Evolutionary conservation across 1,140 invertebrate genomes (phyloP), one percentile per base, ranked within the genome.

Genomic region (Polypedilum vanderplanki): DNA sequence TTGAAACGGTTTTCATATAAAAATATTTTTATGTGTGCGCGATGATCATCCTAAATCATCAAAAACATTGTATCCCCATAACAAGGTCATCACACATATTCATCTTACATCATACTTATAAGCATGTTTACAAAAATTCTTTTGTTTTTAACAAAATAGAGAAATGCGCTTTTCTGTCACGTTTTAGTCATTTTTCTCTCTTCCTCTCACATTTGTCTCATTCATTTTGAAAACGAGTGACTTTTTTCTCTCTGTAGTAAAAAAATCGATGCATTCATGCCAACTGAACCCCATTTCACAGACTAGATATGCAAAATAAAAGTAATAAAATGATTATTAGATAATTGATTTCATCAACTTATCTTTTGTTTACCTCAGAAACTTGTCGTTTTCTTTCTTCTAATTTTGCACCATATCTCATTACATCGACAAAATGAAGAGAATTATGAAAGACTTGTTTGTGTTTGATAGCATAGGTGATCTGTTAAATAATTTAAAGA

Each of bases 361-460:
- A 33, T 33, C n/a, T 33, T 33, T 33, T 33, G 24, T 5, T 3
- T 33, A 33, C 24, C 82, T 89, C 88, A 81, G 87, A 88, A 86
- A 89, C 88, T 85, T 88, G 87, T 86, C 87, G 85, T 81, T 86
- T 86, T 76, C 87, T 85, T 80, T 86, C 85, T 80, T 88, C 86
- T 79, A 87, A 86, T 78, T 86, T 86, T 81, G 87, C 86, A 73
- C 87, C 87, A 76, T 89, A 89, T 73, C 88, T 84, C 83, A 87
- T 88, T 87, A 87, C 89, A 80, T 88, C 88, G 73, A 87, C 87
- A 82, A 90, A 89, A 82, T 90, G 88, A 80, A 89, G 85, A 75
- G 85, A 87, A 82, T 88, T 90, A 79, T 90, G 87, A 89, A 18
- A 83, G 76, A 79, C 79, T 81, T 75, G 82, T 80, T 73, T 79